Evolutionary conservation across 2,888 invertebrate species (phyloP).

Genomic region (Odontothrips loti): DNA sequence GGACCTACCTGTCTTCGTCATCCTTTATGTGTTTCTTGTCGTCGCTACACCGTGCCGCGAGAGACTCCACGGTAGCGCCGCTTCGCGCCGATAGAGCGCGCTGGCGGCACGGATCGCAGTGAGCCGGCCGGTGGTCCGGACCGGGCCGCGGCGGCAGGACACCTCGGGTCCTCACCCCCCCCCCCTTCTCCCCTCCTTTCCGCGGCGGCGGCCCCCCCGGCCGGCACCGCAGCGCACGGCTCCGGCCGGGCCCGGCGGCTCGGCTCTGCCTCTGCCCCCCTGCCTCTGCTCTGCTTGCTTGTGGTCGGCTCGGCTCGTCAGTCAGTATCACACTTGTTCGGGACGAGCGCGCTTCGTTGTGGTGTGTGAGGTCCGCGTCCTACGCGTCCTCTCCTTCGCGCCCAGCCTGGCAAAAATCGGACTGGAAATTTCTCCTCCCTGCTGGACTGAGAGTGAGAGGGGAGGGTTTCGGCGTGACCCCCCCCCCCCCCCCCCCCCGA

Average conservation of each 20-base stretch:
- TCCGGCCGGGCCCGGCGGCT: background rate
- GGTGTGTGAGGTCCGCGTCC: background rate
- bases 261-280: background rate
- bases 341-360: background rate
- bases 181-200: background rate
- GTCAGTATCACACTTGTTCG: constrained; percentile 1
- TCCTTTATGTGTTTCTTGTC: too few species aligned
- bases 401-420: background rate
- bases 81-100: background rate
- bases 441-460: background rate
- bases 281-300: background rate
- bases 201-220: background rate
- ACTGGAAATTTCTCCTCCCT: background rate
- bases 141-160: background rate
- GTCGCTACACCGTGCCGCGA: background rate
- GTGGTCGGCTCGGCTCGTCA: background rate
- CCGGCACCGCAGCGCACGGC: background rate
- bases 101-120: background rate
- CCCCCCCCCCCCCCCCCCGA: too few species aligned
- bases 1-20: too few species aligned
- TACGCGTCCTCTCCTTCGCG: background rate
- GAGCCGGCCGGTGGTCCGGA: background rate
- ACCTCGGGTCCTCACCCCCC: background rate
- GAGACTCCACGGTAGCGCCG: background rate
- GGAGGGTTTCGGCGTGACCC: too few species aligned